phyloP scores from a whole-genome alignment of 2,797 vertebrate species.

The Acanthornis magna region DNA sequence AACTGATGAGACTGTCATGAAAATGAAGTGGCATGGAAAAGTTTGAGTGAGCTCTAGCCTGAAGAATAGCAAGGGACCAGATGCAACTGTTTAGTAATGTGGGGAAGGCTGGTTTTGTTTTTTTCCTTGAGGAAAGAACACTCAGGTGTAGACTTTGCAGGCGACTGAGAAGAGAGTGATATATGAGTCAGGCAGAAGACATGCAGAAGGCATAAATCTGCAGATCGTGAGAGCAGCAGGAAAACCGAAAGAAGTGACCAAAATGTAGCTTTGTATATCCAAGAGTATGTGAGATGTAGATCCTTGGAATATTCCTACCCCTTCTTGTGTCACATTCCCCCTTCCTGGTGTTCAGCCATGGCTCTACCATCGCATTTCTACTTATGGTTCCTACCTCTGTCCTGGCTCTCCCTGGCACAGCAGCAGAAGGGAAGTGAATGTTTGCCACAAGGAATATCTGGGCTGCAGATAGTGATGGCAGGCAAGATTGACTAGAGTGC shows the following conservation, averaged over 20 bases:
- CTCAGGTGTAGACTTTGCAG: not conserved
- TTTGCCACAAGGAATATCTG: not conserved
- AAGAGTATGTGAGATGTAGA: not conserved
- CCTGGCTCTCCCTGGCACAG: rapidly evolving
- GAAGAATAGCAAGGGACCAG: not conserved
- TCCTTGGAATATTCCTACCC: not conserved
- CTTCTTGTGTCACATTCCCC: not conserved
- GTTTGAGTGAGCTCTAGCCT: not conserved
- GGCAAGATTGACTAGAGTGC: not conserved
- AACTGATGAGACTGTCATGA: not conserved
- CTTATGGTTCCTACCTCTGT: not conserved
- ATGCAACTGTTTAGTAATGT: not conserved
- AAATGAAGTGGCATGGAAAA: not conserved
- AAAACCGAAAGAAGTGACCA: not conserved
- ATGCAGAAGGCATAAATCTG: not conserved
- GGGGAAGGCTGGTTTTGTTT: not conserved
- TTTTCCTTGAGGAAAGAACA: not conserved
- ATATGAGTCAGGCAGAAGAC: not conserved
- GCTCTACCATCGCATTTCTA: not conserved
- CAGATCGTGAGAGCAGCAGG: not conserved
- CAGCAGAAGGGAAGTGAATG: not conserved
- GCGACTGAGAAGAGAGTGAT: not conserved
- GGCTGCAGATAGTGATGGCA: rapidly evolving
- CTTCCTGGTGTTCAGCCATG: not conserved
- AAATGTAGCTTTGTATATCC: not conserved